These are phyloP conservation scores for Leptosomus discolor DNA, from an alignment of 2,113 vertebrate genomes.

Conservation along the genomic window DNA sequence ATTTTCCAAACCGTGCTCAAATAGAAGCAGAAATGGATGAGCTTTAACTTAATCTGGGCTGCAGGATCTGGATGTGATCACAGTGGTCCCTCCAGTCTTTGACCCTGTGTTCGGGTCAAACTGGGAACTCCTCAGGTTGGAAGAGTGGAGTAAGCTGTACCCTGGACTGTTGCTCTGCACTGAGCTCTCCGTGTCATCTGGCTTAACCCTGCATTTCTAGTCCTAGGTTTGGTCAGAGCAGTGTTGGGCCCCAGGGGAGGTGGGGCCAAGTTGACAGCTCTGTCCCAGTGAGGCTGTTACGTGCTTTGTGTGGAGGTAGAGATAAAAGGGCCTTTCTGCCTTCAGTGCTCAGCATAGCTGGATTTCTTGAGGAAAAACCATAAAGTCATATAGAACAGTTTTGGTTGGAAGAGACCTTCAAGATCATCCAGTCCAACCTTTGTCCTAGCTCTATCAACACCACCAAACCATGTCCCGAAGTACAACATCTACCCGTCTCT, in stretches of 20 bases:
- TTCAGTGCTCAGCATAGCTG: neutral
- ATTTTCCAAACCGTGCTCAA: neutral
- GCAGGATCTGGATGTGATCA: neutral
- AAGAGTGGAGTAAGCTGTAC: neutral
- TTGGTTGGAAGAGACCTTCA: no score
- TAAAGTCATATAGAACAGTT: no score
- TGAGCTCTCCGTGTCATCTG: accelerated
- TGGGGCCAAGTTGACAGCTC: accelerated
- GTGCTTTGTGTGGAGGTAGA: neutral
- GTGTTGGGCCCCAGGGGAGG: neutral
- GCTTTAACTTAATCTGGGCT: neutral
- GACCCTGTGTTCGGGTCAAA: neutral
- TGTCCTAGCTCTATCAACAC: no score
- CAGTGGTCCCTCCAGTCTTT: neutral
- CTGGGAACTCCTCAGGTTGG: neutral
- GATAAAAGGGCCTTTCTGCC: neutral
- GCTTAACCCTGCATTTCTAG: neutral
- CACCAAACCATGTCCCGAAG: no score
- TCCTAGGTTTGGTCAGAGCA: neutral
- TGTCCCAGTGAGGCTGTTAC: neutral
- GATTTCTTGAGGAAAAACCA: neutral
- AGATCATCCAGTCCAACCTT: no score
- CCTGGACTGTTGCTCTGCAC: neutral
- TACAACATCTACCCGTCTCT: no score
- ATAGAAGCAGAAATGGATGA: neutral